Percentiles rank a stretch among this genome's conserved stretches.
phyloP scores from a whole-genome alignment of 2,113 vertebrate species.

The Suricata suricatta region DNA sequence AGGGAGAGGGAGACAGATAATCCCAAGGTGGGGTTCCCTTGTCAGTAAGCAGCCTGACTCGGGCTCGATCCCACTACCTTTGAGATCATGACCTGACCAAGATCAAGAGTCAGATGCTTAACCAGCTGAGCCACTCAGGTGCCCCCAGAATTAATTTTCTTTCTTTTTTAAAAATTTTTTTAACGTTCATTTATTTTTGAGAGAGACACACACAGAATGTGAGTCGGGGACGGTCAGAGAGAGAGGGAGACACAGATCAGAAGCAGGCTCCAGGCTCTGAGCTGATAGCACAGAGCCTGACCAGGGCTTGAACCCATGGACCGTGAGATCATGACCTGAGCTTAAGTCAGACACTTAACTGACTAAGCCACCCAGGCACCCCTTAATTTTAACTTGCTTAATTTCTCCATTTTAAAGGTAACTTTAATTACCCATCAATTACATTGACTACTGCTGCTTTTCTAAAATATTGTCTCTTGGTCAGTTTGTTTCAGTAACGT shows the following conservation, averaged over 20 bases:
- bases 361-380: neutral
- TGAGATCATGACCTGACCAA: neutral
- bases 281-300: neutral
- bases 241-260: too few relatives aligned
- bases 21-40: neutral
- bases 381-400: neutral
- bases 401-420: constrained; percentile 26
- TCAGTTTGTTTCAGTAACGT: neutral
- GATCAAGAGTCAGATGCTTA: neutral
- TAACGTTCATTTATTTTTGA: too few relatives aligned
- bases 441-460: neutral
- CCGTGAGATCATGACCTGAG: neutral
- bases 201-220: too few relatives aligned
- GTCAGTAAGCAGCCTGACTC: neutral
- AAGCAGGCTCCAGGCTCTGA: too few relatives aligned
- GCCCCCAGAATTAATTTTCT: neutral
- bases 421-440: neutral
- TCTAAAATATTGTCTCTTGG: neutral
- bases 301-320: neutral
- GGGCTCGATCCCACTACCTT: neutral
- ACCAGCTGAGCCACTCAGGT: neutral
- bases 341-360: neutral
- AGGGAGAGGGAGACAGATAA: neutral
- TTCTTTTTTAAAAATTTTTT: neutral
- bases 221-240: too few relatives aligned